Evolutionary conservation across 2,113 vertebrate genomes (phyloP).

Genomic region (Noturus placidus): DNA sequence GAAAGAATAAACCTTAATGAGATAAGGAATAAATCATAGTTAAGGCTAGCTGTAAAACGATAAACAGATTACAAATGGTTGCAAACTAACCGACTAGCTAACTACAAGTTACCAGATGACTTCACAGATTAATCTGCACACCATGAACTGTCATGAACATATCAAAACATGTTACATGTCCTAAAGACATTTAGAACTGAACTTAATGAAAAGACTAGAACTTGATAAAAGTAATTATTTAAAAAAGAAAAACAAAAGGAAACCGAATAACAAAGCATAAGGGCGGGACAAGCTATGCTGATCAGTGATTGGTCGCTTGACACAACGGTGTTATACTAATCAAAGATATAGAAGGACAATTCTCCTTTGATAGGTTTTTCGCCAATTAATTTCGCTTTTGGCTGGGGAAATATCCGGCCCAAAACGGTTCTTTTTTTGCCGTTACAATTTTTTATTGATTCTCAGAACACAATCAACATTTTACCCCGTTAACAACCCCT

Average conservation of each 20-base stretch:
- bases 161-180: not conserved
- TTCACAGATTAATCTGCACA: not conserved
- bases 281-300: not conserved
- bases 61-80: not conserved
- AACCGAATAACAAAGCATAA: not conserved
- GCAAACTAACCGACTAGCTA: no score
- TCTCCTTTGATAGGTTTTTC: not conserved
- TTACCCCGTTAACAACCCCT: no score
- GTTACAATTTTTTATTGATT: no score
- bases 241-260: not conserved
- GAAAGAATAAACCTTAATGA: not conserved
- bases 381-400: not conserved
- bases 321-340: not conserved
- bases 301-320: not conserved
- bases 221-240: not conserved
- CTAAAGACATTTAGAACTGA: not conserved
- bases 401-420: not conserved
- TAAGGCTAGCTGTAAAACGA: not conserved
- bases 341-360: not conserved
- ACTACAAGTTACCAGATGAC: not conserved
- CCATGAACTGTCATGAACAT: not conserved
- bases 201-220: not conserved
- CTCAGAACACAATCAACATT: no score
- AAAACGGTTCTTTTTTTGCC: no score
- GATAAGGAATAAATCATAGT: not conserved